Base-by-base conservation (phyloP, 2,113 vertebrate species). In the Dipodomys ordii region DNA sequence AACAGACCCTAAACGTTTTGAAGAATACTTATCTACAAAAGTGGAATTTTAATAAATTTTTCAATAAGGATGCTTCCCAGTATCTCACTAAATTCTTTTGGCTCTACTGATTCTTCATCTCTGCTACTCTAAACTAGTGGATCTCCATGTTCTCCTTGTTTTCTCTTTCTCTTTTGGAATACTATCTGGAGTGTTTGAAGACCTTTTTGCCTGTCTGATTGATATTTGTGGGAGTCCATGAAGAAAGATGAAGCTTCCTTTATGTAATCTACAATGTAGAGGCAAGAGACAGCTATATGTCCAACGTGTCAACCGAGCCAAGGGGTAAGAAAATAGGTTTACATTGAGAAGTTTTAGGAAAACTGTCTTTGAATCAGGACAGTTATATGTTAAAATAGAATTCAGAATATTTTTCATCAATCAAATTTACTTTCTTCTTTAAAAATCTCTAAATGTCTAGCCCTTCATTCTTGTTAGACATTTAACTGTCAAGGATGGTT, bases 81-180 rank as follows among this genome's bases (percentile, higher is more conserved):
- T 49, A 65, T 80, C 72, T 91, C 81, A 69, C 10, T 60, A 22
- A 82, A 68, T 88, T 83, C 57, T 91, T 96, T 85, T 64, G 25
- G n/a, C 6, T 46, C 18, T 67, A 44, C 62, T 92, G n/a, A 3
- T 22, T 94, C 72, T 8, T 90, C 22, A 30, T 79, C 15, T 35
- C 11, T 80, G 12, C 77, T 90, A 44, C 28, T 73, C 46, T 78
- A 73, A 84, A 39, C 82, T 18, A 77, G 16, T 87, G 28, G 22
- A 32, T 94, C 73, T 65, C 27, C 27, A 5, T 85, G 12, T 90
- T 92, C 35, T 10, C 15, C 30, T 9, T 18, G 4, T 12, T 30
- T 35, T 8, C 12, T 16, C 46, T 20, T 16, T 35, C 39, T 67
- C 25, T 27, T 39, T 12, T 69, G 71, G 15, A 20, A 64, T 23